Evolutionary conservation across 2,888 invertebrate genomes (phyloP).

Genomic region (Agriopis marginaria): DNA sequence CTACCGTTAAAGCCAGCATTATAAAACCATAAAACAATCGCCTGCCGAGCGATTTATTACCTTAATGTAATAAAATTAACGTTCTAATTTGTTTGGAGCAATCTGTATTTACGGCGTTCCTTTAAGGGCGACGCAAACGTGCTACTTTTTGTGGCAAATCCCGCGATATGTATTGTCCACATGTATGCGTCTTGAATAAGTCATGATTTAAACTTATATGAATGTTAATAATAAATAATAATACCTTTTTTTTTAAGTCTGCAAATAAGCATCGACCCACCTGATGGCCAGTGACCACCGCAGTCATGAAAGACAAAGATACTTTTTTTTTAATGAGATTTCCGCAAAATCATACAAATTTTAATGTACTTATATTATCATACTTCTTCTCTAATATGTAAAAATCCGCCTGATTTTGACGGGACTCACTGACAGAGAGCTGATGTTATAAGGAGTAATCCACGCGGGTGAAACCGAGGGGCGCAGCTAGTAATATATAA

Average conservation of each 20-base stretch:
- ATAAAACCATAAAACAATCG: slow-evolving; percentile 75
- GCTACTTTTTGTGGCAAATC: slow-evolving; percentile 37
- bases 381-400: too few species aligned
- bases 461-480: too few species aligned
- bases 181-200: slow-evolving; percentile 13
- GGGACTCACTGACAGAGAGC: too few species aligned
- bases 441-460: too few species aligned
- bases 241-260: background rate
- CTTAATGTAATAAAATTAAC: slow-evolving; percentile 79
- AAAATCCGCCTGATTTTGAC: too few species aligned
- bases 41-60: slow-evolving; percentile 72
- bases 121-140: slow-evolving; percentile 46
- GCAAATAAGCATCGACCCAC: background rate
- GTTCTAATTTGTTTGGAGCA: slow-evolving; percentile 79
- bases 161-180: slow-evolving; percentile 31
- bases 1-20: slow-evolving; percentile 74
- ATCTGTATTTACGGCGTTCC: slow-evolving; percentile 74
- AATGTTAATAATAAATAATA: slow-evolving; percentile 5
- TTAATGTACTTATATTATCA: too few species aligned
- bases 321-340: too few species aligned
- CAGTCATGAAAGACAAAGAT: too few species aligned
- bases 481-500: too few species aligned
- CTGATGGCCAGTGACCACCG: background rate
- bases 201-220: slow-evolving; percentile 7
- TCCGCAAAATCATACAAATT: too few species aligned